A percentile compares a stretch with the other conserved stretches of the same genome.
These are phyloP conservation scores for Peromyscus leucopus DNA, from an alignment of 2,113 vertebrate genomes.

Conservation along the genomic window DNA sequence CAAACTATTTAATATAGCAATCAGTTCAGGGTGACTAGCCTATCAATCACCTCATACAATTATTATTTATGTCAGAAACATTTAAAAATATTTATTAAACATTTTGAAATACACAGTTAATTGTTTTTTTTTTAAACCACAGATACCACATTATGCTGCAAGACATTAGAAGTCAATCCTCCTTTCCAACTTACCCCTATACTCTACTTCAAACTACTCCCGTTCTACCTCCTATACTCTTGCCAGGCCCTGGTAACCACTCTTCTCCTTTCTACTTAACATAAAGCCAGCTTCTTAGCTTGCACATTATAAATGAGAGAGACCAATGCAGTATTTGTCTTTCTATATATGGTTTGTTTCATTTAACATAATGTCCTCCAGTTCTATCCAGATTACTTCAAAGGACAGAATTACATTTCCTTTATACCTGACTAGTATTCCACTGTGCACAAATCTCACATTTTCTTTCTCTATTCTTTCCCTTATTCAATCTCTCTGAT, in stretches of 20 bases:
- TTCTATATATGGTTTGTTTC: not conserved
- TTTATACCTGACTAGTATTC: not conserved
- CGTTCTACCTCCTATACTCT: not conserved
- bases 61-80: not conserved
- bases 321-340: not conserved
- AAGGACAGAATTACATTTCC: not conserved
- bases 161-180: not conserved
- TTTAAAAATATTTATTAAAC: not conserved
- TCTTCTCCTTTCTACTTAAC: not conserved
- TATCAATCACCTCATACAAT: not conserved
- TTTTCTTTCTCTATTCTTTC: not conserved
- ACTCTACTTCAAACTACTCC: too few relatives aligned
- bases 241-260: not conserved
- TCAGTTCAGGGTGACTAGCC: not conserved
- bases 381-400: not conserved
- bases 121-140: not conserved
- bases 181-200: not conserved
- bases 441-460: too few relatives aligned
- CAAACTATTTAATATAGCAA: not conserved
- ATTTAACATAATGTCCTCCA: not conserved
- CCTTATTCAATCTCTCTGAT: not conserved
- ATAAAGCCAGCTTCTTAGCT: not conserved
- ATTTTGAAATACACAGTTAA: not conserved
- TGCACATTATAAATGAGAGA: not conserved
- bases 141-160: not conserved